Conservation (phyloP, 1,140 invertebrate genomes). For the Chironomus striatipennis region DNA sequence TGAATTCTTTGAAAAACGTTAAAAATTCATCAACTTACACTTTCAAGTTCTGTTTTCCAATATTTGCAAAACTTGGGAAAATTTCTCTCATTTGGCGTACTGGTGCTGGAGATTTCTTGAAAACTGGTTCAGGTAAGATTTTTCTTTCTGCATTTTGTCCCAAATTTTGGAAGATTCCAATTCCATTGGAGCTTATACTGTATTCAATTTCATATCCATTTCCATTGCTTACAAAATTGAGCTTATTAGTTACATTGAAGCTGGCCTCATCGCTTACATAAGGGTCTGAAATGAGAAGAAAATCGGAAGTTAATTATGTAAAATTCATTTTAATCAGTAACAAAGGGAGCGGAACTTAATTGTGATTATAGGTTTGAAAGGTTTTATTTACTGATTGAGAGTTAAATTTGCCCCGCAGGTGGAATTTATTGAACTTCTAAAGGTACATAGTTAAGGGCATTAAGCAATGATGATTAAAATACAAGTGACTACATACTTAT, state of each 20-base stretch:
- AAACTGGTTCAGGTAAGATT: background rate
- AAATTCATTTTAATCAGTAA: too few species aligned
- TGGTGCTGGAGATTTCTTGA: background rate
- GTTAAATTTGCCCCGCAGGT: too few species aligned
- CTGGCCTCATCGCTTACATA: background rate
- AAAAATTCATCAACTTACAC: background rate
- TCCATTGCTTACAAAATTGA: background rate
- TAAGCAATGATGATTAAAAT: too few species aligned
- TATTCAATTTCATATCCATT: constrained; percentile 13
- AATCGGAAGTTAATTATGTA: background rate
- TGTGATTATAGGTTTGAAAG: too few species aligned
- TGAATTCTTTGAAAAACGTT: background rate
- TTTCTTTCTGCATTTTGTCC: background rate
- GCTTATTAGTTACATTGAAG: background rate
- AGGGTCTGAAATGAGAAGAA: background rate
- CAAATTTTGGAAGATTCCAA: constrained; percentile 16
- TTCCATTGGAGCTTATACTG: background rate
- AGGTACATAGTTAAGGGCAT: too few species aligned
- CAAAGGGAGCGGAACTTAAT: too few species aligned
- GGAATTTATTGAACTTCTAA: too few species aligned
- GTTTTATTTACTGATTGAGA: too few species aligned
- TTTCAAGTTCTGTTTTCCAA: constrained; percentile 5
- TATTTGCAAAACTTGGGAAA: background rate
- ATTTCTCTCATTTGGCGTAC: background rate
- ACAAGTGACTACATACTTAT: too few species aligned